These are phyloP conservation scores for Uloborus plumipes DNA, from an alignment of 2,888 invertebrate species.

Conservation along the genomic window DNA sequence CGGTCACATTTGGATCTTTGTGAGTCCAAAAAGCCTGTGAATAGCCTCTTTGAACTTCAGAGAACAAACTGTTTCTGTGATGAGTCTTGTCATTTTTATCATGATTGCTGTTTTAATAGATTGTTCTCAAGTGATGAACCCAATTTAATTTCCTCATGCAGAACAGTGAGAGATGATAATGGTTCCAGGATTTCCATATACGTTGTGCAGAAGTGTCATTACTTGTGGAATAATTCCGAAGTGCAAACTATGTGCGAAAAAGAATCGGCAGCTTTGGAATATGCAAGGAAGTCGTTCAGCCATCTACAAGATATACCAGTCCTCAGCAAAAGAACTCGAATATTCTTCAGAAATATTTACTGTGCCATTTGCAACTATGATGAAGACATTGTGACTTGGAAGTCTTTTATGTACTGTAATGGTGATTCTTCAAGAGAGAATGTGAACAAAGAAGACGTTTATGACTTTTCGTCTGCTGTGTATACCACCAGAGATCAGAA, in stretches of 20 bases:
- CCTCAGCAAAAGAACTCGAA: neutral
- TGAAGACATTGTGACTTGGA: constrained; percentile 10
- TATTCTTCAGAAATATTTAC: constrained; percentile 56
- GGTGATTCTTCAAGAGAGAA: neutral
- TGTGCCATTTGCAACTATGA: constrained; percentile 61
- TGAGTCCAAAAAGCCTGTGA: neutral
- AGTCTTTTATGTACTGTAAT: constrained; percentile 14
- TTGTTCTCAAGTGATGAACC: neutral
- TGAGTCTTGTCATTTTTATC: constrained; percentile 22
- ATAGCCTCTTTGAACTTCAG: neutral
- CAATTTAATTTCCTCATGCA: constrained; percentile 1
- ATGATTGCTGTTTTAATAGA: constrained; percentile 53
- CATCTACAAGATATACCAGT: constrained; percentile 55
- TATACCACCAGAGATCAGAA: constrained; percentile 12
- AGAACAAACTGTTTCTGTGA: constrained; percentile 39
- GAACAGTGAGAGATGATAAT: neutral
- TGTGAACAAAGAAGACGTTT: neutral
- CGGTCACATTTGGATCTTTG: neutral
- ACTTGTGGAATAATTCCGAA: neutral
- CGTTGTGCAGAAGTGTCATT: constrained; percentile 34
- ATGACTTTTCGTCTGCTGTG: constrained; percentile 25
- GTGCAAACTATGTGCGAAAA: constrained; percentile 43
- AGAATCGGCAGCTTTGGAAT: constrained; percentile 15
- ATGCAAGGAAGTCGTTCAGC: neutral
- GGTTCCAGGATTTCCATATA: constrained; percentile 15